These are phyloP conservation scores for Calyptomena viridis DNA, from an alignment of 2,113 vertebrate species.

Conservation along the genomic window DNA sequence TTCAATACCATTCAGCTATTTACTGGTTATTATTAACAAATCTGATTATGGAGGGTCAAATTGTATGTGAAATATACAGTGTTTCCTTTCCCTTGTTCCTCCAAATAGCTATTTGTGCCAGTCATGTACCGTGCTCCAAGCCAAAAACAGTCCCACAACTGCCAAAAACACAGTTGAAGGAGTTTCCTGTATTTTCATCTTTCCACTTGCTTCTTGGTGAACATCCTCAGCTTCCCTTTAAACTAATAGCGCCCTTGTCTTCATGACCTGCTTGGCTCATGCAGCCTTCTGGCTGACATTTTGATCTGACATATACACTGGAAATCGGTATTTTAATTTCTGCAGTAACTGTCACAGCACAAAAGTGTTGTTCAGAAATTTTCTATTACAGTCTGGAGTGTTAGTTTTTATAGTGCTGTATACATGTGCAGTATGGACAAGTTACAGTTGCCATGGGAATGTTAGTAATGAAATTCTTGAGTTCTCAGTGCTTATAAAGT, in stretches of 20 bases:
- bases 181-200: constrained; percentile 12
- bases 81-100: constrained; percentile 24
- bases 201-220: not conserved
- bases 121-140: not conserved
- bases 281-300: constrained; percentile 1
- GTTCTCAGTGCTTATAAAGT: constrained; percentile 25
- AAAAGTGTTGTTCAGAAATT: not conserved
- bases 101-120: constrained; percentile 27
- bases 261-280: not conserved
- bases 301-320: not conserved
- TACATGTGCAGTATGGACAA: not conserved
- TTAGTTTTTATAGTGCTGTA: constrained; percentile 33
- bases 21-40: constrained; percentile 56
- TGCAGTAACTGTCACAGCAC: not conserved
- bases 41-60: constrained; percentile 51
- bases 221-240: not conserved
- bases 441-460: constrained; percentile 49
- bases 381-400: constrained; percentile 17
- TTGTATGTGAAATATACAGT: constrained; percentile 37
- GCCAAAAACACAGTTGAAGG: not conserved
- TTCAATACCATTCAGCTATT: constrained; percentile 54
- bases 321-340: constrained; percentile 14
- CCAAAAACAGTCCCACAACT: not conserved
- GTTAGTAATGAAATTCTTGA: constrained; percentile 53
- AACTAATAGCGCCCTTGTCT: not conserved